Conservation (phyloP, 2,113 vertebrate species). For the Leucosticte australis region DNA sequence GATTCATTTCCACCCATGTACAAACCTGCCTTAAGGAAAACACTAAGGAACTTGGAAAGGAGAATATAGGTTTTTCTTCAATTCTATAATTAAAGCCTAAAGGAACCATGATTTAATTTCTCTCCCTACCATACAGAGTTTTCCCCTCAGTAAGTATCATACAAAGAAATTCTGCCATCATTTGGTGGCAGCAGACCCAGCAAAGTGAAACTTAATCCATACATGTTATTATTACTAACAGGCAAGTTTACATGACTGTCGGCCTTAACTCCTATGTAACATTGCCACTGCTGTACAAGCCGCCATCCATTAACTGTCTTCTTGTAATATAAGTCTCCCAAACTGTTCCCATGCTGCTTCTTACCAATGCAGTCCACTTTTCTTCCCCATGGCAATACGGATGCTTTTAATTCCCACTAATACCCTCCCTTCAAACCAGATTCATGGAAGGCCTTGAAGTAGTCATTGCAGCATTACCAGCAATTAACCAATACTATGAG, state of each 20-base stretch:
- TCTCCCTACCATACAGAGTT: background rate
- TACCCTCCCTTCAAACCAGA: background rate
- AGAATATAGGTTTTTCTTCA: background rate
- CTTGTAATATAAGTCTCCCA: background rate
- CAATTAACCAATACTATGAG: background rate
- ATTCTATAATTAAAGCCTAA: background rate
- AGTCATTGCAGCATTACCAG: background rate
- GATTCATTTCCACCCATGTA: background rate
- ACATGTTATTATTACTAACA: background rate
- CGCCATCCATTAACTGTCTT: background rate
- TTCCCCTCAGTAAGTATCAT: background rate
- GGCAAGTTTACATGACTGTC: background rate
- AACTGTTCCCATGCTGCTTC: background rate
- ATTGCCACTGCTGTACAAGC: background rate
- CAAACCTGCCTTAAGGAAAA: background rate
- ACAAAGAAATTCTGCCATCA: background rate
- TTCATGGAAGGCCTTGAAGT: background rate
- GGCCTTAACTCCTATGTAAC: background rate
- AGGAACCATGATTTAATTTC: background rate
- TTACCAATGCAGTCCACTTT: background rate
- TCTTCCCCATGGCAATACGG: background rate
- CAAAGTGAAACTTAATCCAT: background rate
- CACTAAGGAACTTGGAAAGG: background rate
- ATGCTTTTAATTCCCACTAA: background rate
- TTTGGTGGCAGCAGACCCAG: background rate